Evolutionary conservation across 2,888 invertebrate genomes (phyloP).

Genomic region (Palloptera scutellata): DNA sequence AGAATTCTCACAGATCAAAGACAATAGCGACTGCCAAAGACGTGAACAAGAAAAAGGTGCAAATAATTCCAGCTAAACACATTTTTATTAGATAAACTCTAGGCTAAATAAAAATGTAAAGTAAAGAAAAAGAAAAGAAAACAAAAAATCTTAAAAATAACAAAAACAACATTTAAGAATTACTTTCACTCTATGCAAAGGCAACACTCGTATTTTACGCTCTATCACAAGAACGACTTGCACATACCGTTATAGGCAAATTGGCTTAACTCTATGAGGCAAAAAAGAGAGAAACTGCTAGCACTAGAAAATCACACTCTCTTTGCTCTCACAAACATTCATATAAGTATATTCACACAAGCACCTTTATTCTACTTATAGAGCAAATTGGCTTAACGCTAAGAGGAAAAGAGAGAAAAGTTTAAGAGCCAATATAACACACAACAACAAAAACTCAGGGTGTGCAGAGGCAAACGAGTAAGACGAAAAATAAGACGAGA

Average conservation of each 20-base stretch:
- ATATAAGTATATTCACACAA: no score
- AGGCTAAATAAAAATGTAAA: conserved; percentile 7
- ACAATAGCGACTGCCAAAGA: no score
- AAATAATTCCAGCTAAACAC: no score
- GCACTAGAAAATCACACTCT: no score
- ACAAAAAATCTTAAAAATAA: conserved; percentile 26
- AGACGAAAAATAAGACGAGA: background rate
- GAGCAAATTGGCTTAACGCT: conserved; percentile 33
- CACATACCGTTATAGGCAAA: conserved; percentile 23
- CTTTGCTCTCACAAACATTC: no score
- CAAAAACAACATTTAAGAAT: conserved; percentile 37
- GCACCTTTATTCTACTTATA: no score
- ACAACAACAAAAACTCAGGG: background rate
- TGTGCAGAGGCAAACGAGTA: background rate
- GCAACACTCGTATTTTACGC: background rate
- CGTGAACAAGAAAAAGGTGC: no score
- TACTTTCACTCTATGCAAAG: conserved; percentile 27
- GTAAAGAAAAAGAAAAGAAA: conserved; percentile 7
- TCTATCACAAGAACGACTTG: conserved; percentile 9
- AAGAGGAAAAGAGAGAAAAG: background rate
- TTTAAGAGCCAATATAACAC: background rate
- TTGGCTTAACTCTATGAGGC: conserved; percentile 30
- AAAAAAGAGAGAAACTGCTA: no score
- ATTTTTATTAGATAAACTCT: conserved; percentile 3
- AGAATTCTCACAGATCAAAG: conserved; percentile 11